Evolutionary conservation across 1,140 invertebrate genomes (phyloP).

Genomic region (Ganaspis sp.): DNA sequence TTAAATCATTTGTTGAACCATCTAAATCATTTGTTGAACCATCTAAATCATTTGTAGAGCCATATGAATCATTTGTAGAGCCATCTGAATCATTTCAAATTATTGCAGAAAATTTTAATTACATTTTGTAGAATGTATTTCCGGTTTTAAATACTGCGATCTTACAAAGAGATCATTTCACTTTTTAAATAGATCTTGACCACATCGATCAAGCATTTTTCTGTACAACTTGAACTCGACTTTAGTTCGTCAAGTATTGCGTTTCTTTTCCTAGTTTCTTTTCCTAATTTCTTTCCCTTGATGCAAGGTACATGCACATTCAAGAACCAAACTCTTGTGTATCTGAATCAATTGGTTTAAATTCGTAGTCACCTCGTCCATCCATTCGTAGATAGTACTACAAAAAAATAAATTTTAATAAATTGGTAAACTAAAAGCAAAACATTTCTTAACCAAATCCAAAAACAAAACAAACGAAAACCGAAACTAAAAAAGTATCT

Average conservation of each 20-base stretch:
- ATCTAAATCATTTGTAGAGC: too few relatives aligned
- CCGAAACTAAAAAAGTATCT: too few relatives aligned
- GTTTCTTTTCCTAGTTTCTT: conserved; percentile 19
- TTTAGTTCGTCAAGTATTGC: conserved; percentile 38
- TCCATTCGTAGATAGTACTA: conserved; percentile 95
- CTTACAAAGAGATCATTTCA: neutral
- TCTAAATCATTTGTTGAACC: too few relatives aligned
- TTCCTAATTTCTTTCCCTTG: conserved; percentile 31
- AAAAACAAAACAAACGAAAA: too few relatives aligned
- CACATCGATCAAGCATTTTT: conserved; percentile 3
- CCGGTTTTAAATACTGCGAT: conserved; percentile 28
- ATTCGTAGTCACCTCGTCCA: conserved; percentile 92
- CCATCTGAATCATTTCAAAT: too few relatives aligned
- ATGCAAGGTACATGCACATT: conserved; percentile 65
- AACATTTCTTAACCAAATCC: too few relatives aligned
- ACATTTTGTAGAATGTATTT: too few relatives aligned
- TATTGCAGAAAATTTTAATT: neutral
- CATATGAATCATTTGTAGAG: too few relatives aligned
- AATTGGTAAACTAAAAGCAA: too few relatives aligned
- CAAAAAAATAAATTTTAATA: conserved; percentile 58
- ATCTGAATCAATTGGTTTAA: conserved; percentile 88
- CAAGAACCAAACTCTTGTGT: conserved; percentile 96
- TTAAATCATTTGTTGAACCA: too few relatives aligned
- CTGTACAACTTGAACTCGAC: conserved; percentile 7
- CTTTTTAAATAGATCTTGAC: conserved; percentile 35